Evolutionary conservation across 1,140 invertebrate species (phyloP).

Genomic region (Belonocnema kinseyi): DNA sequence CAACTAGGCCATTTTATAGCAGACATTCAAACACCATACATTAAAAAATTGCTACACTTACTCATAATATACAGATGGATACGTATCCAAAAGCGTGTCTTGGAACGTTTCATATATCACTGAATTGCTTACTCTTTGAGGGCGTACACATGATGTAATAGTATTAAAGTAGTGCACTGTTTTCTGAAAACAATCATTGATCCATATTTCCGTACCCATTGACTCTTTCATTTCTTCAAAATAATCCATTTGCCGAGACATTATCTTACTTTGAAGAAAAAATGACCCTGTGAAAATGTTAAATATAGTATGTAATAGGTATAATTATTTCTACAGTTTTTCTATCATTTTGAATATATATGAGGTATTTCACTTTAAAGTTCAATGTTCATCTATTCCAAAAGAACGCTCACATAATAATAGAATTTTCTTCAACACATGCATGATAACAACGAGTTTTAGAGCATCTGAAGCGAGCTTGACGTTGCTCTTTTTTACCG

Average conservation of each 20-base stretch:
- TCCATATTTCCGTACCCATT: constrained; percentile 74
- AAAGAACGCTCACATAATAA: no score
- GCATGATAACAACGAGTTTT: no score
- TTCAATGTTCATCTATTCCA: no score
- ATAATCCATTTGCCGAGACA: constrained; percentile 74
- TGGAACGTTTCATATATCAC: constrained; percentile 75
- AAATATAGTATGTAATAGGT: background rate
- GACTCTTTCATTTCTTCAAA: constrained; percentile 75
- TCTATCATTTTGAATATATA: no score
- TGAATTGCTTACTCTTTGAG: constrained; percentile 69
- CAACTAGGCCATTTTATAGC: no score
- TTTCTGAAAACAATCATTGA: constrained; percentile 75
- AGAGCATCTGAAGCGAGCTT: no score
- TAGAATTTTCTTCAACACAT: no score
- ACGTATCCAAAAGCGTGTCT: constrained; percentile 73
- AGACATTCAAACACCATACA: background rate
- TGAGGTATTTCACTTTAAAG: no score
- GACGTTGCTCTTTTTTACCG: no score
- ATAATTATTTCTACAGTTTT: no score
- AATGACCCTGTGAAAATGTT: constrained; percentile 74
- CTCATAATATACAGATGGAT: constrained; percentile 76
- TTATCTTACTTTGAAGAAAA: constrained; percentile 76
- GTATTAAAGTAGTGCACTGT: background rate
- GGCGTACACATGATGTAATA: constrained; percentile 32
- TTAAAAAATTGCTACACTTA: constrained; percentile 68